phyloP scores from a whole-genome alignment of 2,888 invertebrate genomes.

The Cloeon dipterum region DNA sequence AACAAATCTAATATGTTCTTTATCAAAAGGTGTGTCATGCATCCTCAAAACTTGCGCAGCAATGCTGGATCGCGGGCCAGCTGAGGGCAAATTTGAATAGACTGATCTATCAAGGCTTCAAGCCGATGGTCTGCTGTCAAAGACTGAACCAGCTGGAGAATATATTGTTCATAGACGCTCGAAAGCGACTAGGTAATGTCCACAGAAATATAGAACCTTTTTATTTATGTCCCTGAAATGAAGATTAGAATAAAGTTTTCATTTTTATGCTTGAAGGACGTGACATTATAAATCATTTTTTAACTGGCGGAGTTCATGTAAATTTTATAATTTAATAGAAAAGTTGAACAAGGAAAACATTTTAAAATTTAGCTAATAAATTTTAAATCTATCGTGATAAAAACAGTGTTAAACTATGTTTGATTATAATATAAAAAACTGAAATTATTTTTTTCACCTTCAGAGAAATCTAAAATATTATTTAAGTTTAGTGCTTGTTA shows the following conservation, averaged over 20 bases:
- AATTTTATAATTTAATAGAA: conserved; percentile 2
- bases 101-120: conserved; percentile 49
- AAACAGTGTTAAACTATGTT: no score
- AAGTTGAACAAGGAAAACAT: no score
- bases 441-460: no score
- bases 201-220: conserved; percentile 1
- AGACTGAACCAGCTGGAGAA: conserved; percentile 37
- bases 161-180: conserved; percentile 50
- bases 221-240: not conserved
- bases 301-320: conserved; percentile 9
- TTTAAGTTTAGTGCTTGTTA: not conserved
- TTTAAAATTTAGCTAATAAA: no score
- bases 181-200: conserved; percentile 45
- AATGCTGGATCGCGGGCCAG: conserved; percentile 72
- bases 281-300: no score
- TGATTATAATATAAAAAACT: no score
- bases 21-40: conserved; percentile 28
- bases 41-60: conserved; percentile 36
- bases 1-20: not conserved
- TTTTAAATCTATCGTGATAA: no score
- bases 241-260: not conserved
- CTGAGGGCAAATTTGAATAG: conserved; percentile 61
- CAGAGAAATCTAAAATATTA: no score
- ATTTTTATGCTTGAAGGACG: no score
- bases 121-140: conserved; percentile 54